Evolutionary conservation across 2,113 vertebrate species (phyloP).

Genomic region (Serinus canaria): DNA sequence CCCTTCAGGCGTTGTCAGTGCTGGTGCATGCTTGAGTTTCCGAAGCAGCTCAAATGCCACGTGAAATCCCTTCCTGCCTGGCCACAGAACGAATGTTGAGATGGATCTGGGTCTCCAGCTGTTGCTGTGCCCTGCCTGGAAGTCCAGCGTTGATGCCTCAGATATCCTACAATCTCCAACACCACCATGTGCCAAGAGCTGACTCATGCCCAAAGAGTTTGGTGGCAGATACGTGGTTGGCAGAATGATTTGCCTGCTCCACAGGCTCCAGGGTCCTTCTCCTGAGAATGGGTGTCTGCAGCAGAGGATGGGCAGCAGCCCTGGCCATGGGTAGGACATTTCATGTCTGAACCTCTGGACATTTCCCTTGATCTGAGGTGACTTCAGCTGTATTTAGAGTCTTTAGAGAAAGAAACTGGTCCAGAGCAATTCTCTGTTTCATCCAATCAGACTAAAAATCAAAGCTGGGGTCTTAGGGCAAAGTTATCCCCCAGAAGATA

Average conservation of each 20-base stretch:
- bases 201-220: background rate
- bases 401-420: background rate
- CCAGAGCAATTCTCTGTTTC: background rate
- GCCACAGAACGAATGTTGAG: background rate
- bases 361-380: background rate
- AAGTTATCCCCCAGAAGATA: background rate
- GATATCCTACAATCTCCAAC: background rate
- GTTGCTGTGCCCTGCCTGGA: background rate
- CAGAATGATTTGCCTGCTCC: background rate
- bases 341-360: background rate
- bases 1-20: accelerated
- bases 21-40: background rate
- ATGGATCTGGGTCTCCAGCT: background rate
- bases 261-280: background rate
- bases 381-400: background rate
- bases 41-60: background rate
- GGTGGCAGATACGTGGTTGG: background rate
- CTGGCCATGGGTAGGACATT: background rate
- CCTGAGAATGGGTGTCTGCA: background rate
- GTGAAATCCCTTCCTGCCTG: background rate
- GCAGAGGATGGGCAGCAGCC: background rate
- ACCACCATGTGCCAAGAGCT: background rate
- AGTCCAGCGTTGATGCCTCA: background rate
- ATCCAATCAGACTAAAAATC: background rate
- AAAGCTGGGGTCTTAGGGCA: background rate